Evolutionary conservation across 2,113 vertebrate species (phyloP).

Genomic region (Fulica atra): DNA sequence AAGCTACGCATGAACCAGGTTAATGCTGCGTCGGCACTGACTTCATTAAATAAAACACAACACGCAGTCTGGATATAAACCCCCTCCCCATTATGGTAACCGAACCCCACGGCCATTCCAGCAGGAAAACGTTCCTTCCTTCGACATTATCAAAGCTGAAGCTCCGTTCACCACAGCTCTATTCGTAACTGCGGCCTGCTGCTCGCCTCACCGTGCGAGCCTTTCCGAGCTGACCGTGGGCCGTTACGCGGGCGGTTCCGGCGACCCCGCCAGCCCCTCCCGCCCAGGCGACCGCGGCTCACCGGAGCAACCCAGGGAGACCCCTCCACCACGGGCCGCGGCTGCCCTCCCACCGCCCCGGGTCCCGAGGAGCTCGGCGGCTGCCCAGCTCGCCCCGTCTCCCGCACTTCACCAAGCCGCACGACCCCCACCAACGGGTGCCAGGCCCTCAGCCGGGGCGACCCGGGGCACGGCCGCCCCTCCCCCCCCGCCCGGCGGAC

Average conservation of each 20-base stretch:
- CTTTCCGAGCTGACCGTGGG: rapidly evolving
- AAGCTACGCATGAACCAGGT: not conserved
- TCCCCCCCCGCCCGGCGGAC: not conserved
- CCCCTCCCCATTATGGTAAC: rapidly evolving
- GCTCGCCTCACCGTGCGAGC: rapidly evolving
- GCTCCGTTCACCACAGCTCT: rapidly evolving
- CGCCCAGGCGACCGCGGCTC: not conserved
- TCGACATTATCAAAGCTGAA: rapidly evolving
- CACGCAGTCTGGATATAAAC: rapidly evolving
- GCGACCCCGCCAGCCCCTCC: not conserved
- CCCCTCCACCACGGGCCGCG: no score
- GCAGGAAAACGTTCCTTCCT: no score
- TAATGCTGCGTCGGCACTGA: not conserved
- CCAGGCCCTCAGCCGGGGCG: not conserved
- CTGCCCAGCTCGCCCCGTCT: not conserved
- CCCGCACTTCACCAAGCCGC: not conserved
- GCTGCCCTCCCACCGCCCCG: not conserved
- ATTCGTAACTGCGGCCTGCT: not conserved
- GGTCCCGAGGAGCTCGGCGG: not conserved
- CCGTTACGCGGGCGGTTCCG: rapidly evolving
- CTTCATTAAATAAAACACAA: not conserved
- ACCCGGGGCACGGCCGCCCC: not conserved
- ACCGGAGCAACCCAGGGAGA: no score
- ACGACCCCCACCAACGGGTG: not conserved
- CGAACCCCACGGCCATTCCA: not conserved